These are phyloP conservation scores for Podiceps cristatus DNA, from an alignment of 2,113 vertebrate genomes.

Conservation along the genomic window DNA sequence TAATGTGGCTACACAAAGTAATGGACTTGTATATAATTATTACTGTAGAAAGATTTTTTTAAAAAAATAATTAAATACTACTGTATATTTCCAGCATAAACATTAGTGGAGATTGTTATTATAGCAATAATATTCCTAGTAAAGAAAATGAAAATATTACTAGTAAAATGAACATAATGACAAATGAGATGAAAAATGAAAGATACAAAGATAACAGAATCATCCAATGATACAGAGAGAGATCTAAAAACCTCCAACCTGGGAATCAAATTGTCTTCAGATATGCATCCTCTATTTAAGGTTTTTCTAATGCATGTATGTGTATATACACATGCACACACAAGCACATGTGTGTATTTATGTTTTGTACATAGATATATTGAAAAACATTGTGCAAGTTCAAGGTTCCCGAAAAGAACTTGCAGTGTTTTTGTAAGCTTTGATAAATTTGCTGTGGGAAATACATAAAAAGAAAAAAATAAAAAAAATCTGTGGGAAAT, in stretches of 20 bases:
- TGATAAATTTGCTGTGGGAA: not conserved
- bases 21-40: not conserved
- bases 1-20: not conserved
- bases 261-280: not conserved
- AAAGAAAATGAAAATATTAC: not conserved
- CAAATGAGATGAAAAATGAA: not conserved
- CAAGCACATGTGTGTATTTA: not conserved
- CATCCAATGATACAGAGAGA: not conserved
- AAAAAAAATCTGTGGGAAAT: not conserved
- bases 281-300: not conserved
- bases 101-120: not conserved
- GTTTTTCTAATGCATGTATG: not conserved
- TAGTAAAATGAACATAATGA: not conserved
- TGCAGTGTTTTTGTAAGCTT: not conserved
- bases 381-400: not conserved
- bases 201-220: not conserved
- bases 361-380: not conserved
- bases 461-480: no score
- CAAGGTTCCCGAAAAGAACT: not conserved
- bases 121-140: not conserved
- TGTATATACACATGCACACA: not conserved
- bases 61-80: not conserved
- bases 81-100: not conserved
- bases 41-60: not conserved
- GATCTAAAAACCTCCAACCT: not conserved